Percentiles rank a stretch among this genome's conserved stretches.
These are phyloP conservation scores for rabbit (Oryctolagus cuniculus) DNA, from an alignment of 2,113 vertebrate genomes.

Conservation along the genomic window DNA sequence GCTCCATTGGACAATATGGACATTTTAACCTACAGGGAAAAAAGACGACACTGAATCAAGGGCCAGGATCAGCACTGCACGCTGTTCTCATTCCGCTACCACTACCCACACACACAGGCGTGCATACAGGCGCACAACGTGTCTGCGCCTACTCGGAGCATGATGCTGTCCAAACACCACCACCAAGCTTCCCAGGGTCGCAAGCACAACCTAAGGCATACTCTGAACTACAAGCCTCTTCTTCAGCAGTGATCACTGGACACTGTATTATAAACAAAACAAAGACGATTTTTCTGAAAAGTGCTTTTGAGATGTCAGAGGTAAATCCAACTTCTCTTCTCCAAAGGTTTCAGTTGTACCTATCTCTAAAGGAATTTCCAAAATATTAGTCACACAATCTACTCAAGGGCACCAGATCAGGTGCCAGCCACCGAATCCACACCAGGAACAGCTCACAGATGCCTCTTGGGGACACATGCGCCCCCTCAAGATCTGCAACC, in stretches of 20 bases:
- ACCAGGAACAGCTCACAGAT: not conserved
- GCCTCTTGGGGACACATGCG: not conserved
- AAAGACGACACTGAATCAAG: constrained; percentile 59
- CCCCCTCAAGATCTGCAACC: not conserved
- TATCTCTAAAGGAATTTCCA: constrained; percentile 19
- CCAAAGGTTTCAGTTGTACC: not conserved
- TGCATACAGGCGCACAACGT: too few species aligned
- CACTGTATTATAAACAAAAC: constrained; percentile 44
- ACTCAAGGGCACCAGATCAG: not conserved
- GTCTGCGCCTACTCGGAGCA: not conserved
- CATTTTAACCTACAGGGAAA: constrained; percentile 92
- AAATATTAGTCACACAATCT: not conserved
- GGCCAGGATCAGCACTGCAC: not conserved
- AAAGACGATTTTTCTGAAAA: constrained; percentile 44
- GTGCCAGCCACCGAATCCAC: not conserved
- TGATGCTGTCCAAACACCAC: not conserved
- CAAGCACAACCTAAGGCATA: constrained; percentile 16
- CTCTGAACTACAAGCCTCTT: not conserved
- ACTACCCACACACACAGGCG: not conserved
- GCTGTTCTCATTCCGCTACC: not conserved
- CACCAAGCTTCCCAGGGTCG: not conserved
- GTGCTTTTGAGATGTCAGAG: not conserved
- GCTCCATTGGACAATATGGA: constrained; percentile 94
- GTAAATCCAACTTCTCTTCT: not conserved
- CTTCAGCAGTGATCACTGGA: not conserved